phyloP scores from a whole-genome alignment of 2,113 vertebrate species.

The Burhinus bistriatus region DNA sequence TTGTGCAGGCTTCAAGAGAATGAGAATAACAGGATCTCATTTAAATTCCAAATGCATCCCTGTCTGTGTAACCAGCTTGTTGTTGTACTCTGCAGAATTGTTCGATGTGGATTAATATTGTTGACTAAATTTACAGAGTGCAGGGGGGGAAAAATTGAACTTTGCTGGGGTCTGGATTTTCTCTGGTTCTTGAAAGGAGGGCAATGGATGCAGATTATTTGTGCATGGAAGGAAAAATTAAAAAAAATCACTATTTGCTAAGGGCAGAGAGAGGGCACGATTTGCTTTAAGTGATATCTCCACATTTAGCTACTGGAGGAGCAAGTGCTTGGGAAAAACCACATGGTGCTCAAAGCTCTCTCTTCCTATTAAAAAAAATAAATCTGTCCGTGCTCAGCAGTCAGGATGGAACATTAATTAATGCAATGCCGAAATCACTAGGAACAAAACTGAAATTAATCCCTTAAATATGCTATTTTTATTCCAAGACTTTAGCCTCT shows the following conservation, averaged over 20 bases:
- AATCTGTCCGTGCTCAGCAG: constrained; percentile 37
- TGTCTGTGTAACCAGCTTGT: constrained; percentile 64
- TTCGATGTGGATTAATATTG: constrained; percentile 63
- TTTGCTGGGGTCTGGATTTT: constrained; percentile 36
- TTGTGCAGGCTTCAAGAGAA: constrained; percentile 44
- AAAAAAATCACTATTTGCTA: background rate
- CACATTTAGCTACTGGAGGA: constrained; percentile 48
- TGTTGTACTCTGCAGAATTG: constrained; percentile 63
- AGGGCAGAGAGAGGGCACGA: constrained; percentile 36
- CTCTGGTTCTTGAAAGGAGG: constrained; percentile 22
- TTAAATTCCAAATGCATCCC: constrained; percentile 42
- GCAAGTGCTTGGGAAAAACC: constrained; percentile 49
- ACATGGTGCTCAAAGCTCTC: constrained; percentile 56
- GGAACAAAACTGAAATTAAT: constrained; percentile 53
- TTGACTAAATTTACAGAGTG: constrained; percentile 48
- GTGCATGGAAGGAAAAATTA: background rate
- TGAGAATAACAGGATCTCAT: constrained; percentile 48
- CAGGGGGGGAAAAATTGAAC: constrained; percentile 26
- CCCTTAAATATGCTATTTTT: constrained; percentile 42
- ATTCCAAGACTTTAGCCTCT: background rate
- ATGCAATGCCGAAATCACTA: constrained; percentile 22
- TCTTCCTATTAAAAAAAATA: constrained; percentile 58
- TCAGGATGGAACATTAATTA: constrained; percentile 36
- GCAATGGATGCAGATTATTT: constrained; percentile 10
- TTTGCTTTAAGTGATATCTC: constrained; percentile 37